These are phyloP conservation scores for Nerophis lumbriciformis DNA, from an alignment of 2,113 vertebrate genomes.

Conservation along the genomic window DNA sequence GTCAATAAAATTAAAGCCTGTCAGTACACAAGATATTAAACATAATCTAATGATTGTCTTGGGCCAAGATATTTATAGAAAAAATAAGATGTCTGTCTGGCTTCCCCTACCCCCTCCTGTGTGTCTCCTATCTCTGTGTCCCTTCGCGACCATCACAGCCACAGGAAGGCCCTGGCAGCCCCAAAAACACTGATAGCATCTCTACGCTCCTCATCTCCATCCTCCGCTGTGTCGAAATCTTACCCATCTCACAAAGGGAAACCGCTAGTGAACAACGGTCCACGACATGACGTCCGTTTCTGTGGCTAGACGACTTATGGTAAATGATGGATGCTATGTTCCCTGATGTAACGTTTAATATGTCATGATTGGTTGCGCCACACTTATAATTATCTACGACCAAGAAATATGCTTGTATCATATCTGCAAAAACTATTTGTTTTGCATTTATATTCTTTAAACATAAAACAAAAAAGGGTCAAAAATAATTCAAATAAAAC, in stretches of 20 bases:
- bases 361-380: conserved; percentile 17
- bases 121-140: conserved; percentile 59
- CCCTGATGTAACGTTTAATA: conserved; percentile 21
- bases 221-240: conserved; percentile 74
- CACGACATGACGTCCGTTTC: conserved; percentile 58
- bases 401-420: not conserved
- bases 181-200: conserved; percentile 70
- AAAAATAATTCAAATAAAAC: conserved; percentile 27
- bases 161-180: conserved; percentile 74
- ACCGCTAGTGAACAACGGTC: conserved; percentile 65
- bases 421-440: not conserved
- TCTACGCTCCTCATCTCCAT: conserved; percentile 60
- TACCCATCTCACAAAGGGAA: conserved; percentile 70
- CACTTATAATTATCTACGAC: not conserved
- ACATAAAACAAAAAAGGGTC: not conserved
- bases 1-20: not conserved
- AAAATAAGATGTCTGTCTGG: conserved; percentile 16
- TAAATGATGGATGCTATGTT: conserved; percentile 38
- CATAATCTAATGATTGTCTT: conserved; percentile 4
- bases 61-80: conserved; percentile 1
- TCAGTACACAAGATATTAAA: not conserved
- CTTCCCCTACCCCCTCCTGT: conserved; percentile 25
- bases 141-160: conserved; percentile 63
- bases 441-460: too few relatives aligned
- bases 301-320: conserved; percentile 51